A percentile compares a stretch with the other conserved stretches of the same genome.
phyloP scores from a whole-genome alignment of 2,888 invertebrate species.

The Gymnocheta viridis region DNA sequence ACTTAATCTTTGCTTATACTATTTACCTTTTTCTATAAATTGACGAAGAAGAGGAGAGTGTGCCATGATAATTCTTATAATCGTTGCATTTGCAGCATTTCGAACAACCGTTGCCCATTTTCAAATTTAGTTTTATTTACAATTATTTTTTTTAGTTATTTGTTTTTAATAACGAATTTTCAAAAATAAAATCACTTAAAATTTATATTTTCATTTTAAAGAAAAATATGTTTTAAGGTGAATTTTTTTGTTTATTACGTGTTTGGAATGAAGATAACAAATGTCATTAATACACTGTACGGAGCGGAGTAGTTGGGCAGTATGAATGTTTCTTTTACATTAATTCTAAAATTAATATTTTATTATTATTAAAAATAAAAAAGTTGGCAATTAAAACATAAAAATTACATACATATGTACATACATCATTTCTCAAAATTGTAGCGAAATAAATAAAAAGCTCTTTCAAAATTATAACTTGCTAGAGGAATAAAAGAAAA shows the following conservation, averaged over 20 bases:
- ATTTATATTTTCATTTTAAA: conserved; percentile 36
- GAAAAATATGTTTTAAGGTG: conserved; percentile 28
- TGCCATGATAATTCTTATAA: conserved; percentile 79
- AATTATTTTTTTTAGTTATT: conserved; percentile 11
- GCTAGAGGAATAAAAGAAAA: too few relatives aligned
- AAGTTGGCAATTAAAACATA: neutral
- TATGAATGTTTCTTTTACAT: conserved; percentile 12
- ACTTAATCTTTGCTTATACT: neutral
- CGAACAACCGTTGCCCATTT: conserved; percentile 82
- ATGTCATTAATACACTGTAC: conserved; percentile 36
- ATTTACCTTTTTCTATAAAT: conserved; percentile 81
- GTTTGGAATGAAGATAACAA: conserved; percentile 47
- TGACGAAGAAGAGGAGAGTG: conserved; percentile 81
- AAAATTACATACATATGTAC: too few relatives aligned
- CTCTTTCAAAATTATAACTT: neutral
- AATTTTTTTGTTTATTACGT: conserved; percentile 23
- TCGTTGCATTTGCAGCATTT: conserved; percentile 82
- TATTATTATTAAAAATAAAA: neutral
- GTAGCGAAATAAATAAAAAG: neutral
- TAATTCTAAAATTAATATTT: conserved; percentile 4
- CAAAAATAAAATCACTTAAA: conserved; percentile 40
- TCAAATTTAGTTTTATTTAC: conserved; percentile 39
- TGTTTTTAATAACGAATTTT: neutral
- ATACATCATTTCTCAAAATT: conserved; percentile 21
- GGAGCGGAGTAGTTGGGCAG: conserved; percentile 13